Evolutionary conservation across 1,140 invertebrate species (phyloP).

Genomic region (Lepidostoma basale): DNA sequence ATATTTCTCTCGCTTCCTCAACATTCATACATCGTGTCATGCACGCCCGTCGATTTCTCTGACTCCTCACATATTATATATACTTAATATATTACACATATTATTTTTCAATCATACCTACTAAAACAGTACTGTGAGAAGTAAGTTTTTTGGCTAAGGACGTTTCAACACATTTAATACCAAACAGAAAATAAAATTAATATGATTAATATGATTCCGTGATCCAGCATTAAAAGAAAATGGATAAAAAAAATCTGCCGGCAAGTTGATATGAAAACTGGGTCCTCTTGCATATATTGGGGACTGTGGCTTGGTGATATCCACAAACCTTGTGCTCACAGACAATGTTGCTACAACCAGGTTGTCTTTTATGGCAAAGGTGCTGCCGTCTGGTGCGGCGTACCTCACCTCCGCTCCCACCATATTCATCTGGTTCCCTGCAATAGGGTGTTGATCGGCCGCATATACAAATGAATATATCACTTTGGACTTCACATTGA

Average conservation of each 20-base stretch:
- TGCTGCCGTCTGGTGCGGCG: slow-evolving; percentile 48
- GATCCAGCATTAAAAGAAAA: slow-evolving; percentile 53
- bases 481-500: slow-evolving; percentile 41
- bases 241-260: slow-evolving; percentile 75
- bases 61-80: too few species aligned
- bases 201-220: too few species aligned
- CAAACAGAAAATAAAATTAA: too few species aligned
- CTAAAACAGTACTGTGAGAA: too few species aligned
- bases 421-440: slow-evolving; percentile 51
- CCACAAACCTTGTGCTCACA: slow-evolving; percentile 63
- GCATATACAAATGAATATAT: slow-evolving; percentile 55
- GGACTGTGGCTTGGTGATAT: slow-evolving; percentile 61
- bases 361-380: slow-evolving; percentile 49
- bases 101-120: too few species aligned
- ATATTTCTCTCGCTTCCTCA: too few species aligned
- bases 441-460: slow-evolving; percentile 49
- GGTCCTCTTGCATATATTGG: slow-evolving; percentile 65
- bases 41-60: too few species aligned
- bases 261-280: slow-evolving; percentile 66
- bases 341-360: slow-evolving; percentile 49
- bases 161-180: too few species aligned
- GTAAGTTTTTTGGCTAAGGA: too few species aligned
- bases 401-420: slow-evolving; percentile 52
- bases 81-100: too few species aligned
- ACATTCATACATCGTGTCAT: too few species aligned